phyloP scores from a whole-genome alignment of 2,888 invertebrate genomes.

The Mythimna pallens region DNA sequence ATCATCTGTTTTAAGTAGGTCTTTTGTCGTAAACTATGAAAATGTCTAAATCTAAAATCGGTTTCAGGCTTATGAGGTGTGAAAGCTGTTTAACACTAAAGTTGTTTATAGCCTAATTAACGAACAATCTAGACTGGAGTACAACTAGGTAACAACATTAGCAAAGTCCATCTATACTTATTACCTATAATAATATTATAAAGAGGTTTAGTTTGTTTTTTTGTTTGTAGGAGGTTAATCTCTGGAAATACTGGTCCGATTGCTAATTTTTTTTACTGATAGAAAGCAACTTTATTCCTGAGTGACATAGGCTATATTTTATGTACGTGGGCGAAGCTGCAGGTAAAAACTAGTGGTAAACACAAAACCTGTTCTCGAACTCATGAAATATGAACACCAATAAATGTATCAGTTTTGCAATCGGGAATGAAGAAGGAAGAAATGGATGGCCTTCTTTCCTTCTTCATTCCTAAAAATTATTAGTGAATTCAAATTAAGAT shows the following conservation, averaged over 20 bases:
- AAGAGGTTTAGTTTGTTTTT: no score
- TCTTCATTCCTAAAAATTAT: constrained; percentile 58
- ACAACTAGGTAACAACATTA: neutral
- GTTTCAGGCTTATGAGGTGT: no score
- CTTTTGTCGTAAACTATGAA: neutral
- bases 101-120: no score
- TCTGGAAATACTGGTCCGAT: no score
- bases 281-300: no score
- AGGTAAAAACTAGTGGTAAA: neutral
- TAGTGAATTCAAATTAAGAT: constrained; percentile 61
- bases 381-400: neutral
- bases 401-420: constrained; percentile 24
- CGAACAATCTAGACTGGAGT: neutral
- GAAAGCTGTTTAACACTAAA: neutral
- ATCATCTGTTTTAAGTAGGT: no score
- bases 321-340: no score
- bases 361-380: neutral
- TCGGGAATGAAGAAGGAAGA: neutral
- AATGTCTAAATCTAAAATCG: no score
- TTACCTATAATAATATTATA: no score
- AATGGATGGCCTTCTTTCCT: constrained; percentile 9
- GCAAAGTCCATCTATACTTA: neutral
- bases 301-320: no score
- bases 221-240: no score
- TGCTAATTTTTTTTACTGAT: no score